Base-by-base conservation (phyloP, 2,113 vertebrate species). In the Bufo gargarizans region DNA sequence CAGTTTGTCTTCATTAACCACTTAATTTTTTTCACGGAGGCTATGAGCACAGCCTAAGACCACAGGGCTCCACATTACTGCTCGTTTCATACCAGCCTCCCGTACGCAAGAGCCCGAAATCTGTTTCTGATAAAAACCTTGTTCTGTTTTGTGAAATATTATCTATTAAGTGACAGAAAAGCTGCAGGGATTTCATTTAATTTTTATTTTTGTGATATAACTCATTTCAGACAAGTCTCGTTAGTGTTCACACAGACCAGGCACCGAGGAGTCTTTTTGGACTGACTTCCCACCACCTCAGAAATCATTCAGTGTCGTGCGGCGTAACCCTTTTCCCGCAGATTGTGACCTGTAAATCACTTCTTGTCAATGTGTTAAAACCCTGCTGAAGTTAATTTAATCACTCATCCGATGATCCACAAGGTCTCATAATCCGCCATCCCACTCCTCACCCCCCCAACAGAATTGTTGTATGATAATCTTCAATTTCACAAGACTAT, bases 61-160 rank as follows among this genome's bases (percentile, higher is more conserved):
- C 61, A 1, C 19, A 20, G 19, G 4, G 65, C n/a, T 69, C n/a
- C n/a, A 12, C 11, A 3, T 69, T 11, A 33, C 65, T 43, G 12
- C 33, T 43, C 14, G 69, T 14, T 17, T 74, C 43, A 47, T 74
- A 17, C 43, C 6, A 74, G 71, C 43, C 2, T 74, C 14, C 14
- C 71, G 8, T 74, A 14, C 16, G 49, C 71, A 47, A 47, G 67
- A 47, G 16, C 14, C 71, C 8, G 71, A 74, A 74, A 74, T 74
- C 71, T 74, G 71, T 74, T 74, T 74, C 71, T 74, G 16, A 74
- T 74, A 43, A 71, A 71, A 71, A 43, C 19, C 69, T 71, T 71
- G 69, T 43, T 71, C 69, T 43, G 22, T 45, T 71, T 16, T 12
- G 6, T 43, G 69, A 71, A 71, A 71, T 71, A 71, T 71, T 71